Conservation (phyloP, 2,797 vertebrate genomes). For the Petrocephalus schoutedeni region DNA sequence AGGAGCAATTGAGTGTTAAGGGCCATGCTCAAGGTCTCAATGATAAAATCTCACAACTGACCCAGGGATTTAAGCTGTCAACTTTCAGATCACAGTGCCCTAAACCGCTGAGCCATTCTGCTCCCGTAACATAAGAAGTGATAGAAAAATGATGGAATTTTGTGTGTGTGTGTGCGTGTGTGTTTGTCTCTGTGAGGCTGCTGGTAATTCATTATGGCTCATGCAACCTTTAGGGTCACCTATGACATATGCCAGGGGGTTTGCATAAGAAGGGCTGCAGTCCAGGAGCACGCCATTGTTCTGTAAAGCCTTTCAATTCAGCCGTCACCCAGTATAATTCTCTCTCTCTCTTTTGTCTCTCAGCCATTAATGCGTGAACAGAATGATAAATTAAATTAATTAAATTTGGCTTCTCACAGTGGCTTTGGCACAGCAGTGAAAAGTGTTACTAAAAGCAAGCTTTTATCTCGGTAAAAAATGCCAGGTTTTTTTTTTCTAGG, state of each 20-base stretch:
- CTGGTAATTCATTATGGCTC: neutral
- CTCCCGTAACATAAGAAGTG: neutral
- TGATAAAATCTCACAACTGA: neutral
- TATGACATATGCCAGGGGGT: neutral
- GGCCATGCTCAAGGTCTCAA: neutral
- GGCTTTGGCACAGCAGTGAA: slow-evolving; percentile 7
- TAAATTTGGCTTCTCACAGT: slow-evolving; percentile 15
- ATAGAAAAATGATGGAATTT: neutral
- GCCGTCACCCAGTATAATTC: neutral
- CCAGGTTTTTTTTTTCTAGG: neutral
- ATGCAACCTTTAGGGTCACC: slow-evolving; percentile 1
- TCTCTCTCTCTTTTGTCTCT: slow-evolving; percentile 3
- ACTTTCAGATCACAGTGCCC: neutral
- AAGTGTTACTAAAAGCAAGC: slow-evolving; percentile 15
- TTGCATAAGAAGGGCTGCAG: neutral
- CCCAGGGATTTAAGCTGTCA: neutral
- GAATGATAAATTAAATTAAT: slow-evolving; percentile 18
- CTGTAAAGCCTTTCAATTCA: slow-evolving; percentile 7
- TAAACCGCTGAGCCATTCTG: neutral
- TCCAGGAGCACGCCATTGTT: neutral
- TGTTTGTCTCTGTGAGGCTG: neutral
- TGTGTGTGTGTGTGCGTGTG: neutral
- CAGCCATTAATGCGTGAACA: slow-evolving; percentile 15
- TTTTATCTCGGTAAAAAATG: neutral
- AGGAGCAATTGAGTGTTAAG: neutral